phyloP scores from a whole-genome alignment of 1,140 invertebrate genomes.

The Zaprionus tsacasi region DNA sequence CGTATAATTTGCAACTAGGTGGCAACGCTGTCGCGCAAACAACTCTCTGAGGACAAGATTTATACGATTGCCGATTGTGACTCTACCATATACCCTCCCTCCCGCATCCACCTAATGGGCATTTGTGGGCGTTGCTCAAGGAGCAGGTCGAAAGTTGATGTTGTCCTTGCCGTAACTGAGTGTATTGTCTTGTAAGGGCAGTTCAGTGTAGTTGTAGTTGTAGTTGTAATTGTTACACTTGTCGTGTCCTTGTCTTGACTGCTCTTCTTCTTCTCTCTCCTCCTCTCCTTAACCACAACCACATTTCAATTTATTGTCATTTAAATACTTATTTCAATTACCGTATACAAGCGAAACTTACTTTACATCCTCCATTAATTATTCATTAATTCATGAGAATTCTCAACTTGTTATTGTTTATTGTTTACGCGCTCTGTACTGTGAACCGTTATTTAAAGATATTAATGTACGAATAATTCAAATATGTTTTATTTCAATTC shows the following conservation, averaged over 20 bases:
- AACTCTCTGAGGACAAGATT: conserved; percentile 79
- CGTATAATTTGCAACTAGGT: conserved; percentile 78
- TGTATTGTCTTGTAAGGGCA: conserved; percentile 35
- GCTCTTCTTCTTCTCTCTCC: neutral
- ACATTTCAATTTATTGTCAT: conserved; percentile 64
- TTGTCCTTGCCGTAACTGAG: conserved; percentile 54
- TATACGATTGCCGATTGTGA: conserved; percentile 71
- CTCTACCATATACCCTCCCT: conserved; percentile 20
- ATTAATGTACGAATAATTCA: too few species aligned
- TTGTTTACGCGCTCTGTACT: conserved; percentile 11
- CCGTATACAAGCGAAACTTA: conserved; percentile 48
- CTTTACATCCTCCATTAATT: conserved; percentile 61
- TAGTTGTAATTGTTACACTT: conserved; percentile 7
- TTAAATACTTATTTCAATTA: conserved; percentile 79
- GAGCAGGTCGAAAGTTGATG: conserved; percentile 18
- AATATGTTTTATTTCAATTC: too few species aligned
- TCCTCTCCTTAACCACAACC: conserved; percentile 18
- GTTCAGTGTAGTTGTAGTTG: conserved; percentile 14
- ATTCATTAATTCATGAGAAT: conserved; percentile 50
- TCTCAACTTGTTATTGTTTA: conserved; percentile 27
- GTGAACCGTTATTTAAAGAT: too few species aligned
- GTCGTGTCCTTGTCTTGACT: conserved; percentile 24
- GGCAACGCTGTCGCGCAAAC: conserved; percentile 64
- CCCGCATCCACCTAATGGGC: conserved; percentile 66
- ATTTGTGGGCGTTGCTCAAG: conserved; percentile 60